Evolutionary conservation across 2,113 vertebrate genomes (phyloP).

Genomic region (Collichthys lucidus): DNA sequence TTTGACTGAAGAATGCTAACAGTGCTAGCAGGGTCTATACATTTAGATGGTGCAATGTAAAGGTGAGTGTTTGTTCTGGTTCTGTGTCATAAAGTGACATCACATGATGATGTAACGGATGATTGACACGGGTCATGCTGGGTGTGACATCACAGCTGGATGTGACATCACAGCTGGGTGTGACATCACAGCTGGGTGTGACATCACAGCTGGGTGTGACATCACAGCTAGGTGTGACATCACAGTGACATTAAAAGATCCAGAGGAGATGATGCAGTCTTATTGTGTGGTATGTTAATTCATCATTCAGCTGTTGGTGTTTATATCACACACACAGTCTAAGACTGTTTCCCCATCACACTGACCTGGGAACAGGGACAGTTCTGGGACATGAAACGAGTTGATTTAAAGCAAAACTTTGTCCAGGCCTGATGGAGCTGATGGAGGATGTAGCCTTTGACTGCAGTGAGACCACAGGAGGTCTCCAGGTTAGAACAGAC

Average conservation of each 20-base stretch:
- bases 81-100: not conserved
- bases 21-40: not conserved
- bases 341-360: no score
- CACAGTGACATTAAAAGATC: not conserved
- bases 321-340: no score
- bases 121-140: not conserved
- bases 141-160: slow-evolving; percentile 1
- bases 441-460: no score
- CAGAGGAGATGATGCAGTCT: not conserved
- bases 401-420: no score
- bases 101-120: not conserved
- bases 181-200: slow-evolving; percentile 8
- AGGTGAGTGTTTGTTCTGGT: not conserved
- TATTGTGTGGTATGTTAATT: not conserved
- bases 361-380: no score
- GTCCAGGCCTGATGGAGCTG: no score
- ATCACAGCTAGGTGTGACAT: no score
- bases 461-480: no score
- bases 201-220: no score
- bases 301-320: no score
- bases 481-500: no score
- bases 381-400: no score
- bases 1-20: not conserved
- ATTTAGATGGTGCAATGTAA: not conserved
- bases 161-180: not conserved